These are phyloP conservation scores for Chironomus striatipennis DNA, from an alignment of 1,140 invertebrate species.

Conservation along the genomic window DNA sequence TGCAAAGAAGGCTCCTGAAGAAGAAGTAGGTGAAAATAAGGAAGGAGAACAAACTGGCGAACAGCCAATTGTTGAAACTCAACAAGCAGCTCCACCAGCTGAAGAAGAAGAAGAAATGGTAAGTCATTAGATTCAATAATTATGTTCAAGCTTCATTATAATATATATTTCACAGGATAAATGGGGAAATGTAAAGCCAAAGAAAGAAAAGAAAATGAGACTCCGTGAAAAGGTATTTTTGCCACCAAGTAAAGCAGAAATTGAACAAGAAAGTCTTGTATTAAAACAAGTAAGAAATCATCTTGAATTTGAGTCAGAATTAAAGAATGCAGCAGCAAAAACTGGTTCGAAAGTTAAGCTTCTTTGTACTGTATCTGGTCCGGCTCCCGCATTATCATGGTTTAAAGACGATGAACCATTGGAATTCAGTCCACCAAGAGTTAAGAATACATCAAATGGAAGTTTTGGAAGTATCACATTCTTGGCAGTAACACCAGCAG, in stretches of 20 bases:
- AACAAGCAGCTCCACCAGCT: not conserved
- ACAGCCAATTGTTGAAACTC: too few species aligned
- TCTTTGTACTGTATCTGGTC: constrained; percentile 75
- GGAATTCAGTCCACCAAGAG: constrained; percentile 34
- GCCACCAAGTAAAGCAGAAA: not conserved
- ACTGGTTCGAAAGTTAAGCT: constrained; percentile 68
- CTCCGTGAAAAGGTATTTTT: constrained; percentile 13
- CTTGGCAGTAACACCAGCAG: constrained; percentile 40
- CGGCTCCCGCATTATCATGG: constrained; percentile 65
- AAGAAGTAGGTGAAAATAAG: not conserved
- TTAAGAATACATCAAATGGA: constrained; percentile 41
- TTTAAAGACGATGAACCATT: constrained; percentile 54
- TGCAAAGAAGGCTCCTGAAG: constrained; percentile 27
- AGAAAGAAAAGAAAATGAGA: constrained; percentile 15
- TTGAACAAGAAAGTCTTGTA: not conserved
- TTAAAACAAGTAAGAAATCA: not conserved
- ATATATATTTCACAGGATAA: constrained; percentile 9
- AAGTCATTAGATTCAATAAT: not conserved
- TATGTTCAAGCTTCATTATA: too few species aligned
- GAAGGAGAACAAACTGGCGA: not conserved
- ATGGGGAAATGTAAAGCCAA: constrained; percentile 5
- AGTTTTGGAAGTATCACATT: constrained; percentile 48
- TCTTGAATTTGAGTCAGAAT: constrained; percentile 28
- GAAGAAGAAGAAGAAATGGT: not conserved
- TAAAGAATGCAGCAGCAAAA: constrained; percentile 66